Base-by-base conservation (phyloP, 2,797 vertebrate genomes). In the Ciconia nigra region DNA sequence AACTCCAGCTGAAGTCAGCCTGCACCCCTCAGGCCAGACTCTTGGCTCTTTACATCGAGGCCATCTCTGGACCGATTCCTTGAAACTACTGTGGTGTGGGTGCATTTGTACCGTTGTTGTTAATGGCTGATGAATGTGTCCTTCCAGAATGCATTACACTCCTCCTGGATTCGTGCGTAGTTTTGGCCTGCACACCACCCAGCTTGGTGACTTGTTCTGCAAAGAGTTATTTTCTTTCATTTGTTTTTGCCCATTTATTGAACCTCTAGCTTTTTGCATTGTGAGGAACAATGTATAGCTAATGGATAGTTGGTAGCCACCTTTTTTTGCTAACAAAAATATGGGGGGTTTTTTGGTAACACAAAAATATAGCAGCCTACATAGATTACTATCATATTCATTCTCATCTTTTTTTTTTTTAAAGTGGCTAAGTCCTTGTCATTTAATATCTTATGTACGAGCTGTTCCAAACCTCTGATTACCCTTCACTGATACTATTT, bases 281-380 rank as follows among this genome's bases (percentile, higher is more conserved):
- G n/a, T 66, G 37, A 85, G 52, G 57, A 72, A 51, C n/a, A 71
- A 17, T 35, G 28, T 17, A 8, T 58, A 31, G 65, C 73, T 86
- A 86, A 54, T 77, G 42, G 52, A 70, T 65, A 69, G 44, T n/a
- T 86, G 55, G 41, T 51, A 84, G 33, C 19, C 26, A 26, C 29
- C 49, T 87, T 37, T 76, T 62, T 58, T 41, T 72, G 5, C 10
- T 55, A 83, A 46, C 21, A 69, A 49, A 81, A 83, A 37, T 54
- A 31, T 7, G 5, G 16, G 41, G 0, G 0, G 0, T 25, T 58
- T 51, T 86, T 78, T 42, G 3, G 9, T 72, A 71, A 62, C 37
- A 55, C 55, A 54, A 78, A 81, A 85, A 33, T 83, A 13, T 10
- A 77, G 47, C 17, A 28, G 39, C 13, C 29, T 72, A 28, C 35